These are phyloP conservation scores for Acanthurus leucopareius DNA, from an alignment of 2,797 vertebrate species.

Conservation along the genomic window DNA sequence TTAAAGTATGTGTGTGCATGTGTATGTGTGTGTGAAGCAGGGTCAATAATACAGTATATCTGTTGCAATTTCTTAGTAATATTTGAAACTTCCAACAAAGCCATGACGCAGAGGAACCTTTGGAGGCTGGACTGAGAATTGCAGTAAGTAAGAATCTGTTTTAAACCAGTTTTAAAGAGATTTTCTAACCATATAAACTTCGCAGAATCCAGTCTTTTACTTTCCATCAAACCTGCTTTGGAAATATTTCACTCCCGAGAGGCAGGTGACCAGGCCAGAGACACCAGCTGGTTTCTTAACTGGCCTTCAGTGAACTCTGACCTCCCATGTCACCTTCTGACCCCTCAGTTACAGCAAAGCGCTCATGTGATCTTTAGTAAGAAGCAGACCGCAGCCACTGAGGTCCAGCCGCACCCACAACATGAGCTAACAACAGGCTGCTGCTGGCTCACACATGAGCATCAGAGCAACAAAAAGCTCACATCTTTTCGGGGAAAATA, in stretches of 20 bases:
- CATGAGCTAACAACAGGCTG: constrained; percentile 45
- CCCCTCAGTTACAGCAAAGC: constrained; percentile 27
- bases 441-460: constrained; percentile 21
- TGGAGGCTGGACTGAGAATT: constrained; percentile 4
- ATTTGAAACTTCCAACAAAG: constrained; percentile 47
- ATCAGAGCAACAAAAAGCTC: constrained; percentile 23
- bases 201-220: neutral
- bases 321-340: constrained; percentile 32
- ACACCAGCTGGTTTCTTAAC: constrained; percentile 25
- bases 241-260: constrained; percentile 12
- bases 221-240: constrained; percentile 15
- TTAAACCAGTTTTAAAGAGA: constrained; percentile 1
- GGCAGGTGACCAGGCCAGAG: constrained; percentile 3
- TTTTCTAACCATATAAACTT: neutral
- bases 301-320: constrained; percentile 48
- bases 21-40: neutral
- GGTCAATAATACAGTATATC: constrained; percentile 20
- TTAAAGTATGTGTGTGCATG: constrained; percentile 17
- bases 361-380: constrained; percentile 58
- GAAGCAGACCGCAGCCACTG: constrained; percentile 38
- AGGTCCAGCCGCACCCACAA: constrained; percentile 31
- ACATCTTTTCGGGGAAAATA: constrained; percentile 19
- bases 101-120: constrained; percentile 51
- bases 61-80: constrained; percentile 57
- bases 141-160: neutral